Evolutionary conservation across 2,797 vertebrate species (phyloP).

Genomic region (Luscinia luscinia): DNA sequence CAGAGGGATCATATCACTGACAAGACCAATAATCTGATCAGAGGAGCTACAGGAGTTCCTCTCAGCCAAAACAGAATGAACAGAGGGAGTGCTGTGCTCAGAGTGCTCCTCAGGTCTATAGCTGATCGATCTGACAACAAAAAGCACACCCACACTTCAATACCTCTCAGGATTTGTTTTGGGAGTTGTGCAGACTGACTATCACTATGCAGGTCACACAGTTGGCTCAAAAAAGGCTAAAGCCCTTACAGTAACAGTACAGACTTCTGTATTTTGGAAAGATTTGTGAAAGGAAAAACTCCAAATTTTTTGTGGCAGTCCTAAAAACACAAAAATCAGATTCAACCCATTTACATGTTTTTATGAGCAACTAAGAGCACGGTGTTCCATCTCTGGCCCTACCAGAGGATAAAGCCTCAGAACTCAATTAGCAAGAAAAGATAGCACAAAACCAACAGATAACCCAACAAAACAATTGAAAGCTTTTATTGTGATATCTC

Average conservation of each 20-base stretch:
- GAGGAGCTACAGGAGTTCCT: background rate
- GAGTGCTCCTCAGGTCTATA: background rate
- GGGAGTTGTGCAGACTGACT: background rate
- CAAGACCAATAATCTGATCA: background rate
- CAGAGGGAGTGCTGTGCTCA: background rate
- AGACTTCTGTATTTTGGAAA: background rate
- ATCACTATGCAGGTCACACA: background rate
- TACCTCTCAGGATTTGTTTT: background rate
- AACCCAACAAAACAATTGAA: conserved; percentile 82
- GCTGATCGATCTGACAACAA: background rate
- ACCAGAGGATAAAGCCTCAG: background rate
- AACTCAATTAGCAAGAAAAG: background rate
- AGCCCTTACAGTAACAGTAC: background rate
- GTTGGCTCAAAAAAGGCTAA: background rate
- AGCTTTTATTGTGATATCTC: conserved; percentile 94
- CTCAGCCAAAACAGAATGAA: background rate
- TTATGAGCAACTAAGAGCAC: background rate
- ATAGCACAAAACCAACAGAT: background rate
- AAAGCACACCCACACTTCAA: background rate
- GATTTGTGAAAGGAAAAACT: background rate
- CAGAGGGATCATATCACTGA: background rate
- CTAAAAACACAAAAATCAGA: background rate
- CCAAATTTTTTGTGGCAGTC: background rate
- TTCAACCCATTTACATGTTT: background rate
- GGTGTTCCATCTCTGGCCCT: background rate